phyloP scores from a whole-genome alignment of 2,113 vertebrate genomes.

The Lepus americanus region DNA sequence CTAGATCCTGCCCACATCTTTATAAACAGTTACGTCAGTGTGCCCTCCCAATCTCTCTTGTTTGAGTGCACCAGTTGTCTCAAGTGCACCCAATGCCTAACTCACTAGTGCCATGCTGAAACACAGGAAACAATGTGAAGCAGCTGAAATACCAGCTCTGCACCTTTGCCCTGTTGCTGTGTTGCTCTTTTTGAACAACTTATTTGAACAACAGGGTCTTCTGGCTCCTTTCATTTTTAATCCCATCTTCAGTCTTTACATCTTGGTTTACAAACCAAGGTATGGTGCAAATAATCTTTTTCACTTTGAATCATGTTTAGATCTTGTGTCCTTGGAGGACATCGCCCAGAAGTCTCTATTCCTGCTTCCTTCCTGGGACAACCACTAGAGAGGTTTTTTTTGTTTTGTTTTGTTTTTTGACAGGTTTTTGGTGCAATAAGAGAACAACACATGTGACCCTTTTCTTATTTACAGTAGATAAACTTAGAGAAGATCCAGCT shows the following conservation, averaged over 20 bases:
- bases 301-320: background rate
- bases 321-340: background rate
- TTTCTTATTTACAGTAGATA: background rate
- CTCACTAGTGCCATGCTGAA: background rate
- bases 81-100: background rate
- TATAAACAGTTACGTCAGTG: background rate
- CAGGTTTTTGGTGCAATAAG: background rate
- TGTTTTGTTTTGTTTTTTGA: conserved; percentile 57
- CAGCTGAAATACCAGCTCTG: background rate
- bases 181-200: background rate
- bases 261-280: background rate
- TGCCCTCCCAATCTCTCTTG: background rate
- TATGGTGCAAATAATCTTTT: background rate
- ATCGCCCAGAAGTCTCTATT: background rate
- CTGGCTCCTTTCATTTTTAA: background rate
- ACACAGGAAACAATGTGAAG: background rate
- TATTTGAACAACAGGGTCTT: background rate
- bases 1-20: background rate
- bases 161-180: background rate
- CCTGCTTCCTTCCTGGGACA: background rate
- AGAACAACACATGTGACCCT: background rate
- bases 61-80: background rate
- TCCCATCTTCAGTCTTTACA: background rate
- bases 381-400: background rate
- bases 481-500: background rate